Base-by-base conservation (phyloP, 2,888 invertebrate species). In the Epistrophella euchroma region DNA sequence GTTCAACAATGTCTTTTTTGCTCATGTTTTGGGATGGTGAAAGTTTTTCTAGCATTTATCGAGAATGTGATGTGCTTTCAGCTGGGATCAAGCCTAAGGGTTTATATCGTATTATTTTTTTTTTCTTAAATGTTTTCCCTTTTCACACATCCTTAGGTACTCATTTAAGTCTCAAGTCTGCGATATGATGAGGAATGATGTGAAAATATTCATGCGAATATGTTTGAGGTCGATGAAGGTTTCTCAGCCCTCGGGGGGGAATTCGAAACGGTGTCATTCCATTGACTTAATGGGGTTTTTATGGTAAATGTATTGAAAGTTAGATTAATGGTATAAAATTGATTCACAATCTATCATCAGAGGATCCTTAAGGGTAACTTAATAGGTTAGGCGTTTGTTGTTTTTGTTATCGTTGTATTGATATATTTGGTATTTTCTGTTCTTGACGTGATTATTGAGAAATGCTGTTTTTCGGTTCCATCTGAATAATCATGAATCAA, bases 231-330 rank as follows among this genome's bases (percentile, higher is more conserved):
- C 25, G 50, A 50, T 50, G 45, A 25, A 28, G 37, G 37, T 50
- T 66, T 28, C 13, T 64, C 2, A 4, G 32, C 28, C 45, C 5
- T 2, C 1, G 17, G 19, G 52, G 58, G 45, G 10, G 47, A 32
- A 32, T 32, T 50, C 2, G 55, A 10, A 40, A 66, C 6, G 43
- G 28, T 47, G 47, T n/a, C 62, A 84, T 71, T 64, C 32, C 52
- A 76, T 85, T 68, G 58, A 72, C 68, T 80, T 76, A 85, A 85
- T 76, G 81, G 76, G 68, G 76, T 72, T 76, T 85, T 60, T 60
- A 72, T 81, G 72, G 60, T 72, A 73, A 85, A 81, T 76, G 40
- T 72, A 72, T 76, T 76, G 45, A 35, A 43, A 70, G 60, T 55
- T 75, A 62, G 56, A 56, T 79, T 64, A 72, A 74, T 62, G 45